Conservation (phyloP, 2,113 vertebrate species). For the Ameiurus melas region DNA sequence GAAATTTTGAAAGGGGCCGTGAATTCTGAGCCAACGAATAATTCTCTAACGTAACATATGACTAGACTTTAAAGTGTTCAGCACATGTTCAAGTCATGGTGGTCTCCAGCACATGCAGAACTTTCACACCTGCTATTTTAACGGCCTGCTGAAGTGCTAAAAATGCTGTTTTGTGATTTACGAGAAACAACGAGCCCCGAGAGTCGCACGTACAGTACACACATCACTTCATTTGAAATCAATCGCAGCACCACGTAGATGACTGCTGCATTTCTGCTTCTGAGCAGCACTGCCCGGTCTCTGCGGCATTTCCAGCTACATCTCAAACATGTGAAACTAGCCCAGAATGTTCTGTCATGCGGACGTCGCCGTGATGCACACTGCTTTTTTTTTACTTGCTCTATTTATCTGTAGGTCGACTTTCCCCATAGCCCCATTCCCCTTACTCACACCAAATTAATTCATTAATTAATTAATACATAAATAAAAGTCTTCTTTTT, state of each 20-base stretch:
- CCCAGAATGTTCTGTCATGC: background rate
- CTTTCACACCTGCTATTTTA: conserved; percentile 58
- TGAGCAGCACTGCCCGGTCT: background rate
- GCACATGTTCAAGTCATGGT: conserved; percentile 50
- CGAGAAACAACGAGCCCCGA: conserved; percentile 41
- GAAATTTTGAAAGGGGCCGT: conserved; percentile 28
- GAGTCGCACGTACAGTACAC: conserved; percentile 13
- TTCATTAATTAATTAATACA: background rate
- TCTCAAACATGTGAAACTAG: background rate
- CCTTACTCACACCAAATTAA: no score
- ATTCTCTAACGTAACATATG: conserved; percentile 38
- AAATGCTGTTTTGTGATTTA: conserved; percentile 45
- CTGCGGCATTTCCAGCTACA: background rate
- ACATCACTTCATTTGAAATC: conserved; percentile 42
- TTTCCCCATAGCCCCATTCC: no score
- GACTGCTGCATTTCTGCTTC: background rate
- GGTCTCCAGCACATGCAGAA: conserved; percentile 51
- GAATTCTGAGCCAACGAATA: conserved; percentile 21
- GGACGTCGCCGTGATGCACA: background rate
- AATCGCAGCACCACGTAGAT: background rate
- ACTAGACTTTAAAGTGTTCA: conserved; percentile 42
- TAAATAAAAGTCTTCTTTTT: background rate
- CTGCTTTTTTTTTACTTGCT: background rate
- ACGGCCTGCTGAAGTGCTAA: conserved; percentile 56
- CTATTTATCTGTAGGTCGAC: background rate